Evolutionary conservation across 1,140 invertebrate genomes (phyloP).

Genomic region (Drosophila repletoides): DNA sequence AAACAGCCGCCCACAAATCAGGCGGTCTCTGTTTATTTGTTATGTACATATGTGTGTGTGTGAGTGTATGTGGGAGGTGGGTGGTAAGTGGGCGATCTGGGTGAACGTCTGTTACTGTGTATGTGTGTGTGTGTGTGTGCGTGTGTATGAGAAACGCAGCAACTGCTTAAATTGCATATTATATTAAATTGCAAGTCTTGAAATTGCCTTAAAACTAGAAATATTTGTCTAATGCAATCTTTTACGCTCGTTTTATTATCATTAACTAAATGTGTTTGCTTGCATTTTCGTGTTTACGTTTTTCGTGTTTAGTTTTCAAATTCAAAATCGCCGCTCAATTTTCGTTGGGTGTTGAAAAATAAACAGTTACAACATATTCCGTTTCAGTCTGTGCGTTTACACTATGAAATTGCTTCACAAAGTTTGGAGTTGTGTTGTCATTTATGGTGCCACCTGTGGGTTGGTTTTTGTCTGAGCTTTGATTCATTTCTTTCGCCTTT

Average conservation of each 20-base stretch:
- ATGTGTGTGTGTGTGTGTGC: conserved; percentile 8
- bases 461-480: too few species aligned
- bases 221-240: background rate
- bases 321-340: conserved; percentile 16
- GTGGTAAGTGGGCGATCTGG: too few species aligned
- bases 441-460: too few species aligned
- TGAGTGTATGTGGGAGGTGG: background rate
- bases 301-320: conserved; percentile 10
- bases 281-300: conserved; percentile 12
- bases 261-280: conserved; percentile 17
- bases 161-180: conserved; percentile 56
- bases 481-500: too few species aligned
- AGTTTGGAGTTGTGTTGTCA: too few species aligned
- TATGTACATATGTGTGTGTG: conserved; percentile 3
- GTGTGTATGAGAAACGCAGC: conserved; percentile 45
- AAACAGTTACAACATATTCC: conserved; percentile 19
- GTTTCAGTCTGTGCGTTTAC: too few species aligned
- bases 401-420: too few species aligned
- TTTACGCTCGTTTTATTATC: background rate
- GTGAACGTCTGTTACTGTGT: too few species aligned
- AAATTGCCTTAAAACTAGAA: conserved; percentile 3
- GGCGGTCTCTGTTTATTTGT: background rate
- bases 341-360: conserved; percentile 17
- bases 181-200: conserved; percentile 33
- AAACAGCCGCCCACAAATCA: too few species aligned